Conservation (phyloP, 2,888 invertebrate genomes). For the Metopia argyrocephala region DNA sequence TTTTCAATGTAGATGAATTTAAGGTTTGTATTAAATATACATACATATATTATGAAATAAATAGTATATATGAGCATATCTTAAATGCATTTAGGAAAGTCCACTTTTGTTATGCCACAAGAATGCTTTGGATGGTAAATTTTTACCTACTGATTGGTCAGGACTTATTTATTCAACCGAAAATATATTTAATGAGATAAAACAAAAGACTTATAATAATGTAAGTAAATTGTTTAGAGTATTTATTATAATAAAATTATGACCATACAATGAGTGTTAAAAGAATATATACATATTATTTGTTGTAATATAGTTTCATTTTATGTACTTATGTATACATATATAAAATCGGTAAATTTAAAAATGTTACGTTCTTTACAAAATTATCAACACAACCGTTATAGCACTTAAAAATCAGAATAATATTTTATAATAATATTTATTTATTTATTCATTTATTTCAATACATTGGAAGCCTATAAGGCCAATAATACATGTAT, state of each 20-base stretch:
- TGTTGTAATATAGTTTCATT: no score
- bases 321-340: background rate
- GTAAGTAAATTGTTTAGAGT: background rate
- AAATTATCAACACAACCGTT: no score
- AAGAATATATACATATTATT: background rate
- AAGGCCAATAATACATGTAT: no score
- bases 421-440: no score
- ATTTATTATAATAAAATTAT: no score
- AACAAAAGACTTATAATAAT: constrained; percentile 15
- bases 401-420: no score
- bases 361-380: no score
- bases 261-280: background rate
- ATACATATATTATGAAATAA: background rate
- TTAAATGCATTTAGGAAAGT: background rate
- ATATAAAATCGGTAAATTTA: no score
- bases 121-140: constrained; percentile 21
- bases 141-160: constrained; percentile 33
- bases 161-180: constrained; percentile 40
- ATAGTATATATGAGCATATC: background rate
- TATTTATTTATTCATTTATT: no score
- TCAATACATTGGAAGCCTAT: no score
- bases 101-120: constrained; percentile 47
- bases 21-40: constrained; percentile 37
- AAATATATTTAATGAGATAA: constrained; percentile 22
- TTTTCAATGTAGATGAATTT: constrained; percentile 26